phyloP scores from a whole-genome alignment of 2,113 vertebrate species.

The Bufo gargarizans region DNA sequence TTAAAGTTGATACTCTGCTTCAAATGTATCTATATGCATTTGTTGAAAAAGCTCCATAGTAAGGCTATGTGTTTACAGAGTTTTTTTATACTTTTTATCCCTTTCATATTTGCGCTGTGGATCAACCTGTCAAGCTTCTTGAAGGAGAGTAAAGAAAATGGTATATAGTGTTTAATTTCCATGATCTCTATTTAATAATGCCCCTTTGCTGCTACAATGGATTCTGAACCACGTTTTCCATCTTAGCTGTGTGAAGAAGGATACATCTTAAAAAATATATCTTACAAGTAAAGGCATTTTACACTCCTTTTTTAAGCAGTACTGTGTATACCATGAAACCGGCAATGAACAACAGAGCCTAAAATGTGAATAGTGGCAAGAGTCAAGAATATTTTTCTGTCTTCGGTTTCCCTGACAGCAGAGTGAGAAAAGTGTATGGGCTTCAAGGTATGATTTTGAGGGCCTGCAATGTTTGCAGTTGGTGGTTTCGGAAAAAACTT shows the following conservation, averaged over 20 bases:
- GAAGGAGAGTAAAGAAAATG: background rate
- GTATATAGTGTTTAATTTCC: background rate
- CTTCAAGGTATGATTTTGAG: no score
- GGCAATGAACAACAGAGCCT: background rate
- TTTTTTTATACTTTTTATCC: slow-evolving; percentile 25
- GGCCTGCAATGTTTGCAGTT: no score
- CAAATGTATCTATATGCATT: background rate
- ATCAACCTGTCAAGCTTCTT: background rate
- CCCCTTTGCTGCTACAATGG: background rate
- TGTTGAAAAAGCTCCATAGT: background rate
- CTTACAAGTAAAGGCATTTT: background rate
- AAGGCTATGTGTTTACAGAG: slow-evolving; percentile 30
- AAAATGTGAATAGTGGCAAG: background rate
- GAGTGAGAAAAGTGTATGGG: no score
- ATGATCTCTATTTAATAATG: background rate
- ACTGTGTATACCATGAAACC: no score
- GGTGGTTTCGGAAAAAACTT: no score
- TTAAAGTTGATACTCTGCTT: slow-evolving; percentile 19
- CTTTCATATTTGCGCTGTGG: background rate
- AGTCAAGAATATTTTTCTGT: background rate
- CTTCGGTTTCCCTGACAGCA: no score
- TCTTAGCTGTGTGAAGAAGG: no score
- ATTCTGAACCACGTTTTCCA: no score
- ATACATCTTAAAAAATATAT: background rate
- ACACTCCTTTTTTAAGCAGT: no score